phyloP scores from a whole-genome alignment of 2,113 vertebrate species.

The Plectropomus leopardus region DNA sequence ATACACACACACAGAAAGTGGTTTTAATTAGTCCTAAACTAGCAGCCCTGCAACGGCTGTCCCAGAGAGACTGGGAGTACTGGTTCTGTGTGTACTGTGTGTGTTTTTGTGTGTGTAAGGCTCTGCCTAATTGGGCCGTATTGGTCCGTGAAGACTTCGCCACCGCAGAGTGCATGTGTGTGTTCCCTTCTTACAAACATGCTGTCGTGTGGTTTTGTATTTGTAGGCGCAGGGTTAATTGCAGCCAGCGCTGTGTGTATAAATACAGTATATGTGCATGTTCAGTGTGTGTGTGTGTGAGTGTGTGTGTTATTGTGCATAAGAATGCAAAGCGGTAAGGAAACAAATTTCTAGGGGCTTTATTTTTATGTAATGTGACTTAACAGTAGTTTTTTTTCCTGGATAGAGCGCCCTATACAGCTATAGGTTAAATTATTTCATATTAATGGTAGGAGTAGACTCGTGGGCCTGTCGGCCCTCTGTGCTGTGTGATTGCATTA shows the following conservation, averaged over 20 bases:
- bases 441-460: background rate
- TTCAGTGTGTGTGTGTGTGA: conserved; percentile 24
- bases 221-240: conserved; percentile 81
- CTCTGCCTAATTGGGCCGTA: conserved; percentile 85
- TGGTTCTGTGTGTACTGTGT: conserved; percentile 61
- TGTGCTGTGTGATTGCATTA: background rate
- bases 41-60: conserved; percentile 77
- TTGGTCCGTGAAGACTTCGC: conserved; percentile 79
- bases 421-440: conserved; percentile 3
- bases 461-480: background rate
- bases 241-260: conserved; percentile 69
- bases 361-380: conserved; percentile 21
- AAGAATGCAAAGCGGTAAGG: conserved; percentile 18
- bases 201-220: conserved; percentile 80
- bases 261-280: conserved; percentile 45
- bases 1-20: conserved; percentile 52
- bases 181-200: conserved; percentile 76
- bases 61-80: conserved; percentile 76
- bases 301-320: conserved; percentile 39
- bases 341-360: conserved; percentile 19
- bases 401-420: background rate
- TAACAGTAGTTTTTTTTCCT: conserved; percentile 3
- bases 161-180: conserved; percentile 75
- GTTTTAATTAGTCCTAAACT: conserved; percentile 88
- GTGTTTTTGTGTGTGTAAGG: conserved; percentile 42